These are phyloP conservation scores for Cliona cf. orientalis DNA, from an alignment of 37 sponge, comb jelly and placozoan genomes.

Conservation along the genomic window DNA sequence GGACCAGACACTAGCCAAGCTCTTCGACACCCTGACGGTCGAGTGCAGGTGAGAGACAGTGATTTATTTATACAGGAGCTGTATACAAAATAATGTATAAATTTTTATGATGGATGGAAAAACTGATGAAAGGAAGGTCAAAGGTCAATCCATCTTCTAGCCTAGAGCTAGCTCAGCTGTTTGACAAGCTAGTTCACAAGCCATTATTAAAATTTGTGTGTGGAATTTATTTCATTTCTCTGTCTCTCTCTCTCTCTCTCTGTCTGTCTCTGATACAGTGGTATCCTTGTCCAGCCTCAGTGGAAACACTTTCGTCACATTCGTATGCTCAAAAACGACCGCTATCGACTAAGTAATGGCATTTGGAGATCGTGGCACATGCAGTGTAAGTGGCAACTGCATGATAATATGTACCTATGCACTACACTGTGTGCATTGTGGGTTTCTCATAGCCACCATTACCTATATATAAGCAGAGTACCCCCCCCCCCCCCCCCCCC, in stretches of 20 bases:
- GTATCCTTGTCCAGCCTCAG: slow-evolving; percentile 83
- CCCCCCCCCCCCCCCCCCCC: too few relatives aligned
- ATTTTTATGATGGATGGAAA: too few relatives aligned
- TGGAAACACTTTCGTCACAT: slow-evolving; percentile 93
- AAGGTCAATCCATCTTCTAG: too few relatives aligned
- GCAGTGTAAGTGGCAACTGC: slow-evolving; percentile 62
- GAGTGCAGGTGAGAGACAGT: slow-evolving; percentile 71
- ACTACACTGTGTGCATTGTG: background rate
- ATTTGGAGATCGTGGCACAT: slow-evolving; percentile 97
- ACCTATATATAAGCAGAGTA: too few relatives aligned
- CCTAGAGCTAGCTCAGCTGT: too few relatives aligned
- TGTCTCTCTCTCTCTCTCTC: background rate
- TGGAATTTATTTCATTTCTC: background rate
- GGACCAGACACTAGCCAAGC: slow-evolving; percentile 47
- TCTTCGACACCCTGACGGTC: slow-evolving; percentile 73
- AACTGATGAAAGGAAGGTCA: too few relatives aligned
- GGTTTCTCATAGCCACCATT: background rate
- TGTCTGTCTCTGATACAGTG: slow-evolving; percentile 43
- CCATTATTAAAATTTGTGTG: too few relatives aligned
- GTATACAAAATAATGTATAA: too few relatives aligned
- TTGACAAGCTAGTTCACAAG: background rate
- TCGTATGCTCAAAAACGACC: slow-evolving; percentile 66
- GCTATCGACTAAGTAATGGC: slow-evolving; percentile 82
- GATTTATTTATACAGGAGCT: background rate
- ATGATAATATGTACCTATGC: background rate